A percentile compares a stretch with the other conserved stretches of the same genome.
Conservation (phyloP, 2,888 invertebrate genomes). For the Cecidostiba fungosa region DNA sequence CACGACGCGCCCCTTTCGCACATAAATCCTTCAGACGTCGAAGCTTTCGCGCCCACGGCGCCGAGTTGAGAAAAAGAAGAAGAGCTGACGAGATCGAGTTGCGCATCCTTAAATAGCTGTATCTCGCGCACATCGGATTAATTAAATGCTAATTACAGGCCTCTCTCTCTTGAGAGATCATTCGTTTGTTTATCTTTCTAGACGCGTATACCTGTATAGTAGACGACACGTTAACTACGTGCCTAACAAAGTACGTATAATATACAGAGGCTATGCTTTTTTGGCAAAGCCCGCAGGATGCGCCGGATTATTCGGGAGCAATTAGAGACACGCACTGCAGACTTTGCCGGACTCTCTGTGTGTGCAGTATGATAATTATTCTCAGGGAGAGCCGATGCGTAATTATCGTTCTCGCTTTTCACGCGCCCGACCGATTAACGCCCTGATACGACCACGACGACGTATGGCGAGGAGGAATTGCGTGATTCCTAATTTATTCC, state of each 20-base stretch:
- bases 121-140: constrained; percentile 73
- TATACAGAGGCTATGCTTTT: background rate
- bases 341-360: constrained; percentile 12
- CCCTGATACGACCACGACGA: constrained; percentile 14
- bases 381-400: constrained; percentile 9
- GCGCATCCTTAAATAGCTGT: constrained; percentile 37
- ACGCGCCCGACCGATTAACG: constrained; percentile 34
- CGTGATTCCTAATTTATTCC: constrained; percentile 47
- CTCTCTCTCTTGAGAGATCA: too few species aligned
- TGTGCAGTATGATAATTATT: constrained; percentile 39
- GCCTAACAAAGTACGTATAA: background rate
- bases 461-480: background rate
- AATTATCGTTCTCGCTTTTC: constrained; percentile 48
- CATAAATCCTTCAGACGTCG: constrained; percentile 66
- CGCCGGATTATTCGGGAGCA: constrained; percentile 58
- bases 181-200: background rate
- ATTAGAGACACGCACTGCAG: constrained; percentile 49
- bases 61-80: background rate
- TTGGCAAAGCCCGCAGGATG: constrained; percentile 57
- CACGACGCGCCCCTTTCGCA: constrained; percentile 43
- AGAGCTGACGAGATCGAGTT: background rate
- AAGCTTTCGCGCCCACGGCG: constrained; percentile 49
- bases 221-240: background rate
- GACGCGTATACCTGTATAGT: background rate
- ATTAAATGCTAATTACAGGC: constrained; percentile 77